Evolutionary conservation across 1,140 invertebrate genomes (phyloP), one percentile per base, ranked within the genome.

Genomic region (Magallana angulata): DNA sequence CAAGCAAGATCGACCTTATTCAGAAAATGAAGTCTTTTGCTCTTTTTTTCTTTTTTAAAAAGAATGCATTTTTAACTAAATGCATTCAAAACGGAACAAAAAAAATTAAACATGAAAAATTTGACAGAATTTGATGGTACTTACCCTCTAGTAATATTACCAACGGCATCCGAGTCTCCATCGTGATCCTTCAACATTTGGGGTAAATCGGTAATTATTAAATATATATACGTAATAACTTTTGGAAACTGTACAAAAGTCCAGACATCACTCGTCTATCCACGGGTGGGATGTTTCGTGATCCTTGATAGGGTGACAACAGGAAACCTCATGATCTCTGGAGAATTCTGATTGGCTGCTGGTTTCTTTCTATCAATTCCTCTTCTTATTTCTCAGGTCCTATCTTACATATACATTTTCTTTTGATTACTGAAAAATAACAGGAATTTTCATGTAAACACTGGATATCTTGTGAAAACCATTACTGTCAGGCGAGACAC

Each of bases 241-340:
- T 62, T 62, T n/a, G 60, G 24, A 36, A 76, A 76, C 68, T 76
- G 36, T 30, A 76, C 68, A 12, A 30, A 30, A 30, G 68, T 76
- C 24, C 68, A 76, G 68, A 76, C 68, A 48, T 76, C 68, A 76
- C 14, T 76, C 24, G 68, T 12, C 24, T 9, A 30, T 18, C 68
- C 68, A 76, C 68, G 68, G 68, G 68, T 76, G 24, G 36, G 68
- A 76, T 76, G 68, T 76, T 76, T 76, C 68, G 68, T 76, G 68
- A 30, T 76, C 68, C 68, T 76, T 76, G 68, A 76, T 76, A 76
- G 68, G 68, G 68, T 76, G 68, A 76, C 68, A 76, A 76, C 60
- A 62, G 60, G 68, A 11, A 76, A 76, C 68, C 36, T 30, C 68
- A 76, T 76, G 68, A 76, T 76, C 68, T 76, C 36, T 30, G 18